Evolutionary conservation across 92 coral and sea anemone genomes (phyloP).

Genomic region (Meandrina meandrites): DNA sequence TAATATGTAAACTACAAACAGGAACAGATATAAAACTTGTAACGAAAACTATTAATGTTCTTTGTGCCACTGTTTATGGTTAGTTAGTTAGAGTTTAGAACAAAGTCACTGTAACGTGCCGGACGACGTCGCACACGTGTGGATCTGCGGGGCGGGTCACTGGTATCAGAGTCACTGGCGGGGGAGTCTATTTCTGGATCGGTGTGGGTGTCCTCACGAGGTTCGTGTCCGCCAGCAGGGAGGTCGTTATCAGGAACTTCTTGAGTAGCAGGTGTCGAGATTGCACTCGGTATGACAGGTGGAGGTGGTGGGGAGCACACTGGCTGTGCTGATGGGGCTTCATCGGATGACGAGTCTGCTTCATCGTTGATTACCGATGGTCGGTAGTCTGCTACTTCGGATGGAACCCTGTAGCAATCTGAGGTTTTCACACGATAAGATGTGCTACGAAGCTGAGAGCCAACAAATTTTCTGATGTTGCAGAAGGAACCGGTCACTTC

Average conservation of each 20-base stretch:
- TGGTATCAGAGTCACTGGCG: neutral
- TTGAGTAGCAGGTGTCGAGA: slow-evolving; percentile 8
- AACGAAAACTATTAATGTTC: neutral
- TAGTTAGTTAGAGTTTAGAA: neutral
- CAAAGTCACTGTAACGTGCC: neutral
- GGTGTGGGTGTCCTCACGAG: neutral
- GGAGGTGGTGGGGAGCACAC: neutral
- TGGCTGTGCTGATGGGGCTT: neutral
- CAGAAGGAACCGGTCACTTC: slow-evolving; percentile 30
- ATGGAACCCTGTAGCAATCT: neutral
- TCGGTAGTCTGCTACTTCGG: neutral
- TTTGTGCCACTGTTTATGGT: neutral
- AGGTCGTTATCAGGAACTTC: neutral
- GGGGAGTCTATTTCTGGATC: neutral
- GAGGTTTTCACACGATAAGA: slow-evolving; percentile 19
- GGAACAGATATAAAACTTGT: neutral
- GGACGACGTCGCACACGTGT: neutral
- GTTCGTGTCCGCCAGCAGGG: neutral
- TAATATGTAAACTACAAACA: neutral
- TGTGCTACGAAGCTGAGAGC: slow-evolving; percentile 37
- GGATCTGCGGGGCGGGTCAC: neutral
- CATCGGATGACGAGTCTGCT: neutral
- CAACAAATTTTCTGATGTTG: slow-evolving; percentile 39
- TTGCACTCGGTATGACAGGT: neutral
- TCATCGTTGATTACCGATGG: neutral